Evolutionary conservation across 2,888 invertebrate genomes (phyloP).

Genomic region (Syrista parreyssii): DNA sequence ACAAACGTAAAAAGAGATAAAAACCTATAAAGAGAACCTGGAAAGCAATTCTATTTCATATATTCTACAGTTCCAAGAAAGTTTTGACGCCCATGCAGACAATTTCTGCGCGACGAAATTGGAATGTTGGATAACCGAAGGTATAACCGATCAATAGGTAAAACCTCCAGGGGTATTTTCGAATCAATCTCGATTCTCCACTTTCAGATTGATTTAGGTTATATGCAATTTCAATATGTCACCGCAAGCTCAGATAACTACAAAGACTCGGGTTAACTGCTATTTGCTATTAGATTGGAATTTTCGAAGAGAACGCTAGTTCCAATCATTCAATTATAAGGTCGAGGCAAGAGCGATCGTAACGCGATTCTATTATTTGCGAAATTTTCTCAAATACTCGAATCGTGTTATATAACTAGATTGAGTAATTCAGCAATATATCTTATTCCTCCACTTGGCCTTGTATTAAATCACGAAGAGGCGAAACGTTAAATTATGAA

Average conservation of each 20-base stretch:
- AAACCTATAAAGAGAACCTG: no score
- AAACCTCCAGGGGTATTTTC: neutral
- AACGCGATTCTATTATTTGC: neutral
- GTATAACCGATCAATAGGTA: neutral
- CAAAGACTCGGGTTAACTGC: neutral
- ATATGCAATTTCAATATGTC: neutral
- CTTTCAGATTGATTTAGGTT: neutral
- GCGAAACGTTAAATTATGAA: neutral
- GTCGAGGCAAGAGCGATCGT: neutral
- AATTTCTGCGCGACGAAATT: neutral
- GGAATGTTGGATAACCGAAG: neutral
- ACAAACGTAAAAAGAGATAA: no score
- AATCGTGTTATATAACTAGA: no score
- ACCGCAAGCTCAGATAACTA: neutral
- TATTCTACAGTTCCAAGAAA: neutral
- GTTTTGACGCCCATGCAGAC: neutral
- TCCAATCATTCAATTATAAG: neutral
- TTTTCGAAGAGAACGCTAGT: neutral
- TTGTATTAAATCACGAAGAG: no score
- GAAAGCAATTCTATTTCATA: neutral
- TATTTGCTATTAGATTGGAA: neutral
- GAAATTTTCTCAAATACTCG: neutral
- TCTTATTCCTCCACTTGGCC: no score
- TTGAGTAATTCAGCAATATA: no score
- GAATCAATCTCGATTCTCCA: neutral